Conservation (phyloP, 2,797 vertebrate genomes). For the Tamandua tetradactyla region DNA sequence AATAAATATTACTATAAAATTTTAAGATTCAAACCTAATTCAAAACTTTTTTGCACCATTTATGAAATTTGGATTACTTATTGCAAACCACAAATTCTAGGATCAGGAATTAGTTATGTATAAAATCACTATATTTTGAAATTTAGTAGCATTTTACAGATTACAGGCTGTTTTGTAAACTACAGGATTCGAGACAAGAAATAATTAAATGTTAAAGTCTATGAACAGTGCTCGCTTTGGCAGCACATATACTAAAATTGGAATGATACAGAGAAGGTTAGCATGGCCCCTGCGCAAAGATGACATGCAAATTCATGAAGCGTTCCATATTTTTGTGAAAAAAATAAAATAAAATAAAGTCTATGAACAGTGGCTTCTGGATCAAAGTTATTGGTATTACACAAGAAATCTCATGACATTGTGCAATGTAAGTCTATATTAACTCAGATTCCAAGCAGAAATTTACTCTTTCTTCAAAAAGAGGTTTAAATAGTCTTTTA, state of each 20-base stretch:
- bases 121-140: not conserved
- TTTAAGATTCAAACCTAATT: not conserved
- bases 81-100: not conserved
- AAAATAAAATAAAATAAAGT: no score
- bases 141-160: not conserved
- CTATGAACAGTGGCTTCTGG: not conserved
- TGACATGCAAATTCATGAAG: no score
- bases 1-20: not conserved
- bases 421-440: not conserved
- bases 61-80: not conserved
- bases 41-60: not conserved
- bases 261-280: no score
- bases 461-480: conserved; percentile 33
- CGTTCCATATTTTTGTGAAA: no score
- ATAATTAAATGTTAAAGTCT: conserved; percentile 4
- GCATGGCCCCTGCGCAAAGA: no score
- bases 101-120: not conserved
- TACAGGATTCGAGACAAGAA: not conserved
- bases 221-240: not conserved
- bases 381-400: not conserved
- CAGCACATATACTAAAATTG: no score
- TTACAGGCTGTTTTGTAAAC: not conserved
- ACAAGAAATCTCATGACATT: not conserved
- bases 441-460: not conserved
- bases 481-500: conserved; percentile 14